Evolutionary conservation across 2,797 vertebrate genomes (phyloP).

Genomic region (Aulostomus chinensis): DNA sequence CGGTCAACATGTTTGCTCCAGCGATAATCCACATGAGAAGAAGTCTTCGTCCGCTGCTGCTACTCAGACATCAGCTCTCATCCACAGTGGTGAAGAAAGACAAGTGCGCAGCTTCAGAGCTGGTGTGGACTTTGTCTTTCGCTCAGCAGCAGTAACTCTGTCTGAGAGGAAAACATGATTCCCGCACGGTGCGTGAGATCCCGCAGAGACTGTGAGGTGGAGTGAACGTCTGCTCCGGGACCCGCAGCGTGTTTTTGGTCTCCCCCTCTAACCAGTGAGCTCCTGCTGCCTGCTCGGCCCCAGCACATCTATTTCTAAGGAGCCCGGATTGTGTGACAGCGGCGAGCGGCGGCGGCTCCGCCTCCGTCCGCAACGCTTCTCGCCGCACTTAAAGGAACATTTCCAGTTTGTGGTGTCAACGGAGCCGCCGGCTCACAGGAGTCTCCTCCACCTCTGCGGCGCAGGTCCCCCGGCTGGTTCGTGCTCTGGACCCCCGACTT

Average conservation of each 20-base stretch:
- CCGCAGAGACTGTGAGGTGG: slow-evolving; percentile 34
- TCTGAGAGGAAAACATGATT: slow-evolving; percentile 46
- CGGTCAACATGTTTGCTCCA: slow-evolving; percentile 47
- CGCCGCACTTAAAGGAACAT: slow-evolving; percentile 80
- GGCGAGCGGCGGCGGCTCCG: slow-evolving; percentile 57
- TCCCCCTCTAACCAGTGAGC: slow-evolving; percentile 34
- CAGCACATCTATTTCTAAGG: slow-evolving; percentile 52
- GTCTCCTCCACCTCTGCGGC: no score
- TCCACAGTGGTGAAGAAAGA: slow-evolving; percentile 15
- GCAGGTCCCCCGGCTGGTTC: no score
- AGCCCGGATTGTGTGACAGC: slow-evolving; percentile 63
- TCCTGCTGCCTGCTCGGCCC: slow-evolving; percentile 29
- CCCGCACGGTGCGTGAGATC: slow-evolving; percentile 49
- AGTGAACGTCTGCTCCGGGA: slow-evolving; percentile 29
- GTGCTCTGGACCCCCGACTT: no score
- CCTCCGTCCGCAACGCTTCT: slow-evolving; percentile 55
- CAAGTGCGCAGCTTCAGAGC: slow-evolving; percentile 56
- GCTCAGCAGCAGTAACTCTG: slow-evolving; percentile 53
- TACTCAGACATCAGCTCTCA: slow-evolving; percentile 39
- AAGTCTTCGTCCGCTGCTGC: slow-evolving; percentile 8
- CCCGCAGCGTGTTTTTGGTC: slow-evolving; percentile 59
- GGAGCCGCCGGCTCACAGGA: no score
- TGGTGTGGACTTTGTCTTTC: slow-evolving; percentile 67
- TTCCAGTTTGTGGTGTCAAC: slow-evolving; percentile 71
- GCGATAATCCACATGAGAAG: slow-evolving; percentile 29